phyloP scores from a whole-genome alignment of 2,888 invertebrate genomes.

The Scrobipalpa atriplicella region DNA sequence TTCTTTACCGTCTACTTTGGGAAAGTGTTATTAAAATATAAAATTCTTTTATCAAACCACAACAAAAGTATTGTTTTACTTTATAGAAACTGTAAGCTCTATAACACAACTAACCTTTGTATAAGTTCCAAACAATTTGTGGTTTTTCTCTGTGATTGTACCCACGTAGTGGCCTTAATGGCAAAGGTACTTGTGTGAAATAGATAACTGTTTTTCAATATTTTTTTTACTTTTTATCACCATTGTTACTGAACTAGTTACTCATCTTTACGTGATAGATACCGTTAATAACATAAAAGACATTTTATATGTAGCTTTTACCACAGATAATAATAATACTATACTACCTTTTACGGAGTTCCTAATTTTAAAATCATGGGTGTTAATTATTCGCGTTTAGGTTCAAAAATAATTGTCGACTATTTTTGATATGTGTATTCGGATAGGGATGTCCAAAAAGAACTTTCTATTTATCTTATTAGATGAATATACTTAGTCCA shows the following conservation, averaged over 20 bases:
- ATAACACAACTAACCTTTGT: background rate
- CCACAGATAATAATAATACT: too few relatives aligned
- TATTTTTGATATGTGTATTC: too few relatives aligned
- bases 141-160: background rate
- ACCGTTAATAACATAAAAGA: too few relatives aligned
- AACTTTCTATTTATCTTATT: too few relatives aligned
- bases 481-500: too few relatives aligned
- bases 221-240: constrained; percentile 2
- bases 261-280: background rate
- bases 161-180: constrained; percentile 28
- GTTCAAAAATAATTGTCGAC: too few relatives aligned
- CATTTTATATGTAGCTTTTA: too few relatives aligned
- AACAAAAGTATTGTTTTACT: background rate
- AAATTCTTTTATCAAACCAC: background rate
- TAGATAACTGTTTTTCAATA: constrained; percentile 28
- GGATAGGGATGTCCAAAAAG: too few relatives aligned
- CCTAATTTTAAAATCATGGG: too few relatives aligned
- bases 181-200: constrained; percentile 21
- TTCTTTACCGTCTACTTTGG: background rate
- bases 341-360: too few relatives aligned
- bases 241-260: background rate
- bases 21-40: background rate
- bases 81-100: background rate
- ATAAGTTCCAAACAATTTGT: background rate
- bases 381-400: too few relatives aligned